Evolutionary conservation across 2,797 vertebrate species (phyloP), one percentile per base, ranked within the genome.

Genomic region (Valencia hispanica): DNA sequence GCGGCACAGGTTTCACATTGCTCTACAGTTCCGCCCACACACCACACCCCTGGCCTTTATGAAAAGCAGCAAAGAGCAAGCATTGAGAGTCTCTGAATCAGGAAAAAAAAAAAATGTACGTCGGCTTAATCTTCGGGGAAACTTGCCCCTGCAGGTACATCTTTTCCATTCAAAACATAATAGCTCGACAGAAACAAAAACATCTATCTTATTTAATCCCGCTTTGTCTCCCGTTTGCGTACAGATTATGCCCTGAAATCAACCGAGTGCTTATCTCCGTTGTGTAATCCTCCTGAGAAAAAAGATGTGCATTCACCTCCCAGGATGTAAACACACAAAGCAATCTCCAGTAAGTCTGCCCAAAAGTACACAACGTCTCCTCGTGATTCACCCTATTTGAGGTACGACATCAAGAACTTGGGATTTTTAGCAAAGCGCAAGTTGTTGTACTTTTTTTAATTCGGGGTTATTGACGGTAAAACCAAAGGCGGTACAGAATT

Each of bases 81-180:
- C 84, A 86, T 74, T 78, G 74, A 84, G 84, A 83, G 78, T 74
- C 82, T 84, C 65, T 73, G 77, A 88, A 55, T 72, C 14, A 43
- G 10, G 43, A 51, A 63, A 72, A 51, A 68, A 55, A 72, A 80
- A 79, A 70, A 73, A 20, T 87, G 80, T 83, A 91, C 86, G 74
- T 91, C 93, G 6, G 81, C 79, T 86, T 77, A 77, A 50, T 63
- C 85, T 84, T 70, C 72, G 81, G 68, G n/a, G 25, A 77, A 90
- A 92, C 85, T 25, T 84, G 90, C 30, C 92, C 94, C 92, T 85
- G 80, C 87, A 90, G 94, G 88, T 45, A 89, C 73, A 47, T 78
- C n/a, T n/a, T 55, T 75, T 63, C 50, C 57, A 85, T 87, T 75
- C 68, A 73, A 27, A 22, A 66, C 47, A 87, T 77, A 82, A 90